These are phyloP conservation scores for Nezara viridula DNA, from an alignment of 2,888 invertebrate species.

Conservation along the genomic window DNA sequence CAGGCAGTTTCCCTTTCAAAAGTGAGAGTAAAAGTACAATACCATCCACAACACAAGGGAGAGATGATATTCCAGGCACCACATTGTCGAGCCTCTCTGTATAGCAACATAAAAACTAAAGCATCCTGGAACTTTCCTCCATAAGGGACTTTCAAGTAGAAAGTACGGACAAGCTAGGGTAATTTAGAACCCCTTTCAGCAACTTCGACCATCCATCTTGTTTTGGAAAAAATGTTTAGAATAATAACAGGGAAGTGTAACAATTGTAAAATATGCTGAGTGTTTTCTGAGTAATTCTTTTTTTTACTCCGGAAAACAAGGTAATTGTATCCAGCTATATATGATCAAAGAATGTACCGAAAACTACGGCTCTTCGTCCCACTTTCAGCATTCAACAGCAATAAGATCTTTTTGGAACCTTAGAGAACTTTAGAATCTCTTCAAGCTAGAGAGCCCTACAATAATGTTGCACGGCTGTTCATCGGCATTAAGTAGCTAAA, in stretches of 20 bases:
- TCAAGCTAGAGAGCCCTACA: no score
- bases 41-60: background rate
- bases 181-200: background rate
- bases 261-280: background rate
- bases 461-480: no score
- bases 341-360: background rate
- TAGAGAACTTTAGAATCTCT: no score
- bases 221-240: background rate
- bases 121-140: background rate
- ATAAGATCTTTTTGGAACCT: no score
- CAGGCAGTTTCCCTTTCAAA: background rate
- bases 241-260: background rate
- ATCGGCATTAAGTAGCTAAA: no score
- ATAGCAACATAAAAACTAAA: background rate
- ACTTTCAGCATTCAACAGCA: background rate
- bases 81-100: background rate
- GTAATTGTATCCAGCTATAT: background rate
- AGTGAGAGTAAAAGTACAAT: background rate
- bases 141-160: background rate
- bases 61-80: background rate
- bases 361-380: background rate
- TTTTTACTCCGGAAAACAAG: background rate
- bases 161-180: background rate
- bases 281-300: background rate
- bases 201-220: background rate